Evolutionary conservation across 2,113 vertebrate species (phyloP).

Genomic region (Phrynosoma blainvillii): DNA sequence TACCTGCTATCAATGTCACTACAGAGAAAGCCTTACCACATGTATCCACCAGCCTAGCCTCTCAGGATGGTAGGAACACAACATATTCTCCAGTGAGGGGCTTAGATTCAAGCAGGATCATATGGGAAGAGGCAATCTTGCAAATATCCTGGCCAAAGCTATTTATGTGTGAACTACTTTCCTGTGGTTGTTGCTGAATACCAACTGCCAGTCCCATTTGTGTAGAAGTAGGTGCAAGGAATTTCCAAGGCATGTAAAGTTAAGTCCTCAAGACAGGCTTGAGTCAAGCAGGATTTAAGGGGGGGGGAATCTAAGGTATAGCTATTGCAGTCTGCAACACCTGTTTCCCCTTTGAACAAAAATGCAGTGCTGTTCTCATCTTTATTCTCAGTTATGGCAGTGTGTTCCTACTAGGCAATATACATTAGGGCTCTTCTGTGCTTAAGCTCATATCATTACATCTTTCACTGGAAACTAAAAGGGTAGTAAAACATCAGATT

Average conservation of each 20-base stretch:
- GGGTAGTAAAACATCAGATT: neutral
- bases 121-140: no score
- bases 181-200: neutral
- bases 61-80: no score
- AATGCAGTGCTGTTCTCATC: neutral
- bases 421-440: neutral
- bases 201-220: neutral
- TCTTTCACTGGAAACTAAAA: neutral
- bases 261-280: neutral
- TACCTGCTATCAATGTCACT: no score
- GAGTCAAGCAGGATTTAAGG: neutral
- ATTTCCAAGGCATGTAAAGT: neutral
- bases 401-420: neutral
- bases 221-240: neutral
- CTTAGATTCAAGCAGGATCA: no score
- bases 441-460: neutral
- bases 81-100: no score
- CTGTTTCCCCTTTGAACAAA: conserved; percentile 13
- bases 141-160: no score
- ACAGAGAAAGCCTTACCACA: no score
- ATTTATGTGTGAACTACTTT: no score
- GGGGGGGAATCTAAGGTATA: neutral
- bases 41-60: no score
- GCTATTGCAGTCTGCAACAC: neutral
- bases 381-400: neutral